Evolutionary conservation across 2,888 invertebrate species (phyloP).

Genomic region (Empis livida): DNA sequence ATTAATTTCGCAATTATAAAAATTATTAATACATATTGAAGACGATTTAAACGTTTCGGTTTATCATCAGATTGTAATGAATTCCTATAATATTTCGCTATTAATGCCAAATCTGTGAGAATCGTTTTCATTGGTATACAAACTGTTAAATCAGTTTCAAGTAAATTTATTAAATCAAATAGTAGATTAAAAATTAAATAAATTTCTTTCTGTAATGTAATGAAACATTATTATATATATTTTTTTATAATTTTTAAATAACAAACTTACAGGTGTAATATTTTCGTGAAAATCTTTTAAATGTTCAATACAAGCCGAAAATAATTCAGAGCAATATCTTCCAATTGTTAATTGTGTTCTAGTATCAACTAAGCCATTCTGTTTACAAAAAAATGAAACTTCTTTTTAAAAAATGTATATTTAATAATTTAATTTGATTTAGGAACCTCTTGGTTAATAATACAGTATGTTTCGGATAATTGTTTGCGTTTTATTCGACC

Average conservation of each 20-base stretch:
- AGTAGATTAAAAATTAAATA: conserved; percentile 6
- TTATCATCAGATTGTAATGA: conserved; percentile 1
- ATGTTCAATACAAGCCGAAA: conserved; percentile 7
- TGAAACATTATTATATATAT: not conserved
- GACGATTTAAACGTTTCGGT: conserved; percentile 1
- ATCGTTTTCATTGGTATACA: not conserved
- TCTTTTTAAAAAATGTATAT: not conserved
- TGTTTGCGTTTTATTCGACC: conserved; percentile 16
- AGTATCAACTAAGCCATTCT: too few species aligned
- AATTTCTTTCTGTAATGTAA: conserved; percentile 3
- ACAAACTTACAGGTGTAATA: conserved; percentile 1
- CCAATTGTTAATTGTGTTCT: conserved; percentile 6
- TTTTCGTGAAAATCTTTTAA: conserved; percentile 6
- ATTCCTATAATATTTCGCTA: conserved; percentile 8
- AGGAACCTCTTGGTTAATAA: not conserved
- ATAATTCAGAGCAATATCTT: conserved; percentile 8
- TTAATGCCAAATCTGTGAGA: conserved; percentile 8
- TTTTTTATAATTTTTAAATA: not conserved
- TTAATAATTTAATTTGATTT: too few species aligned
- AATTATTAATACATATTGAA: conserved; percentile 8
- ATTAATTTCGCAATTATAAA: conserved; percentile 6
- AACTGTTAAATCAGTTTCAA: conserved; percentile 4
- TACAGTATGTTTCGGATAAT: conserved; percentile 13
- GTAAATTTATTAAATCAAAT: conserved; percentile 13
- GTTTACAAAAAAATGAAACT: not conserved